Evolutionary conservation across 1,140 invertebrate genomes (phyloP).

Genomic region (Sweltsa coloradensis): DNA sequence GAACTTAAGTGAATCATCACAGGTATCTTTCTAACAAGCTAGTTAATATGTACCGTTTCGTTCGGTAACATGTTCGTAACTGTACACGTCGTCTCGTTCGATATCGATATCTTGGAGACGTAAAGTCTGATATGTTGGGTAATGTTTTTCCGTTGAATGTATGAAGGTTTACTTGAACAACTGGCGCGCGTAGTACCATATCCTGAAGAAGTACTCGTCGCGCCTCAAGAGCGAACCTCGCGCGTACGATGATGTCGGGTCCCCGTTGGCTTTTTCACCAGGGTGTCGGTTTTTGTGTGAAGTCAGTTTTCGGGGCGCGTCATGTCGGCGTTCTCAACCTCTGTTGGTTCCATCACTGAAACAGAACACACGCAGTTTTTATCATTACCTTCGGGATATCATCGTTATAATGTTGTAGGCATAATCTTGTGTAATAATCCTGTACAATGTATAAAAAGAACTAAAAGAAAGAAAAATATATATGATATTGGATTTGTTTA

Average conservation of each 20-base stretch:
- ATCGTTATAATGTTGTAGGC: no score
- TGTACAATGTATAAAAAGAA: no score
- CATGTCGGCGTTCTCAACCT: constrained; percentile 18
- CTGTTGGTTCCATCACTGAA: constrained; percentile 38
- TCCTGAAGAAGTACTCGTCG: constrained; percentile 90
- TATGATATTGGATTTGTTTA: no score
- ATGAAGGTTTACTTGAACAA: constrained; percentile 51
- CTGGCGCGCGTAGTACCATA: constrained; percentile 76
- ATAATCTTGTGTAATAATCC: no score
- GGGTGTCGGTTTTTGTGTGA: constrained; percentile 84
- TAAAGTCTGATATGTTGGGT: background rate
- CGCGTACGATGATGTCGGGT: constrained; percentile 80
- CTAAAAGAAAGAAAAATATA: no score
- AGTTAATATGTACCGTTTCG: background rate
- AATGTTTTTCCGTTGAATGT: background rate
- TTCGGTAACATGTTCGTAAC: background rate
- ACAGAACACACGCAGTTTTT: constrained; percentile 27
- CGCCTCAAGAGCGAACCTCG: constrained; percentile 63
- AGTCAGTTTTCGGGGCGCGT: constrained; percentile 49
- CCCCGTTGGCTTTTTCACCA: constrained; percentile 89
- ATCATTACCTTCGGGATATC: no score
- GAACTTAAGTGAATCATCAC: background rate
- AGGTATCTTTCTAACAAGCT: background rate
- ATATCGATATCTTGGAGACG: constrained; percentile 1
- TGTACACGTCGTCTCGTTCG: no score